Conservation (phyloP, 2,797 vertebrate genomes). For the Podargus strigoides region DNA sequence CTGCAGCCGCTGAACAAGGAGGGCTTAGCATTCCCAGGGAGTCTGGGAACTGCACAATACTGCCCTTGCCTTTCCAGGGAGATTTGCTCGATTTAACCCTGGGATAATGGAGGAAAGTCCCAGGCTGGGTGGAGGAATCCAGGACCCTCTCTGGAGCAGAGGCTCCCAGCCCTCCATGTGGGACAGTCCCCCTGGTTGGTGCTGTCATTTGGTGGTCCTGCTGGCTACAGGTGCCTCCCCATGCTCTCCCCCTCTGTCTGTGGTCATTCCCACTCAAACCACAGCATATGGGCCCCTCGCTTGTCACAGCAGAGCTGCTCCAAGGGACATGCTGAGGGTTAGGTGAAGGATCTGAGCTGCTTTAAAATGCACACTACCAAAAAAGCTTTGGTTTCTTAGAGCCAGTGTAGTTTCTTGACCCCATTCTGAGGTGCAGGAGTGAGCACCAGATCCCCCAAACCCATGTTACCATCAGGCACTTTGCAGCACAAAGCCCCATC, state of each 20-base stretch:
- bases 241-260: background rate
- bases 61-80: background rate
- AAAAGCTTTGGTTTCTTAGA: background rate
- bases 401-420: background rate
- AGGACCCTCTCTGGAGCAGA: background rate
- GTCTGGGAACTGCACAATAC: background rate
- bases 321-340: rapidly evolving
- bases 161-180: background rate
- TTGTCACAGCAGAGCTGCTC: background rate
- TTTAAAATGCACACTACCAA: background rate
- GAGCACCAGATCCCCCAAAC: background rate
- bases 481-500: background rate
- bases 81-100: background rate
- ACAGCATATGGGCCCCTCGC: rapidly evolving
- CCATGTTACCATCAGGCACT: background rate
- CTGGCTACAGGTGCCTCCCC: background rate
- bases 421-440: background rate
- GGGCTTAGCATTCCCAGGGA: background rate
- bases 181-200: background rate
- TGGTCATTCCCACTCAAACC: background rate
- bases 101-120: background rate
- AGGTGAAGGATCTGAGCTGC: background rate
- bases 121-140: background rate
- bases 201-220: background rate
- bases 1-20: background rate